phyloP scores from a whole-genome alignment of 37 sponge, comb jelly and placozoan species.

The Halichondria panicea region DNA sequence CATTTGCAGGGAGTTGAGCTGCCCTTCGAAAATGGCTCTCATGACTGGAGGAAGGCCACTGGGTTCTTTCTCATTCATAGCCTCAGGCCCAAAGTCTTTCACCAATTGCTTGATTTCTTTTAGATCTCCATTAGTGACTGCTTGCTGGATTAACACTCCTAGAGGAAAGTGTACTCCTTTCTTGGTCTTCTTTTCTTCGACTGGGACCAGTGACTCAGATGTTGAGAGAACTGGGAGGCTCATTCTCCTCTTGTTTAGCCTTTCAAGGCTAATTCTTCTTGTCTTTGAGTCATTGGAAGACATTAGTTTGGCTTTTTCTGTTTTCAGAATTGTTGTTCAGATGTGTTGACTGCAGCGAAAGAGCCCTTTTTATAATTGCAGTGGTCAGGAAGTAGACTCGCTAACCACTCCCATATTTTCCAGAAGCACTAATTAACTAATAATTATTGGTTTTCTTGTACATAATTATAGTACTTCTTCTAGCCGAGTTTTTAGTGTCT shows the following conservation, averaged over 20 bases:
- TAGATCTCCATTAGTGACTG: conserved; percentile 64
- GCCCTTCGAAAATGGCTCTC: conserved; percentile 66
- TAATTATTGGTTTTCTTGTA: too few species aligned
- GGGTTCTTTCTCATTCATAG: conserved; percentile 57
- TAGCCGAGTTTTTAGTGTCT: too few species aligned
- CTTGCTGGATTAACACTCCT: conserved; percentile 62
- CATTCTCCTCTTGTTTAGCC: conserved; percentile 24
- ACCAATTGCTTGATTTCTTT: conserved; percentile 57
- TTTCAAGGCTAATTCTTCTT: conserved; percentile 17
- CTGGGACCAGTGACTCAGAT: background rate
- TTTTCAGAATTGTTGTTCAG: too few species aligned
- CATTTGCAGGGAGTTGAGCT: conserved; percentile 35
- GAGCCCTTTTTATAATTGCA: too few species aligned
- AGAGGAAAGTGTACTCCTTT: conserved; percentile 62
- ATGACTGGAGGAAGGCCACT: conserved; percentile 62
- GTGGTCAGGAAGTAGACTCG: too few species aligned
- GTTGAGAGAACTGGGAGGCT: conserved; percentile 19
- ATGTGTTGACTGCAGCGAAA: too few species aligned
- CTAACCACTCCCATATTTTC: too few species aligned
- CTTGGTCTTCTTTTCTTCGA: conserved; percentile 23
- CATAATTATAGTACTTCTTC: too few species aligned
- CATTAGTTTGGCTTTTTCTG: too few species aligned
- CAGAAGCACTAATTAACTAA: too few species aligned
- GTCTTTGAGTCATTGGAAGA: too few species aligned
- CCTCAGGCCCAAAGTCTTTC: conserved; percentile 15